Conservation (phyloP, 2,888 invertebrate genomes). For the Agrypnus murinus region DNA sequence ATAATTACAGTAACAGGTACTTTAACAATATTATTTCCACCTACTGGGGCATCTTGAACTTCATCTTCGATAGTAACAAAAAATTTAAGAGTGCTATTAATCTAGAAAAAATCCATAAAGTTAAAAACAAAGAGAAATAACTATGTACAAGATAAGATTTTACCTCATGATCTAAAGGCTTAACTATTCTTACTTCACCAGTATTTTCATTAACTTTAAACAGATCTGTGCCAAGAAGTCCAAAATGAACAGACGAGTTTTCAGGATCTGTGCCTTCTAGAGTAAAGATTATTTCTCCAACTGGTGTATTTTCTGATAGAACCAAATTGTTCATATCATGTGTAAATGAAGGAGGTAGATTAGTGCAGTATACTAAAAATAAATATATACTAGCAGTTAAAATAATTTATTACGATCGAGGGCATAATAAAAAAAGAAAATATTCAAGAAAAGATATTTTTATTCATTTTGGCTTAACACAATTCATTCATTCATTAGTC, state of each 20-base stretch:
- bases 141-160: neutral
- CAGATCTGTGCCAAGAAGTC: constrained; percentile 87
- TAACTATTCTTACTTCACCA: constrained; percentile 86
- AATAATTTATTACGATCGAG: neutral
- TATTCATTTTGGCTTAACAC: no score
- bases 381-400: neutral
- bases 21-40: constrained; percentile 81
- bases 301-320: constrained; percentile 85
- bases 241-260: constrained; percentile 81
- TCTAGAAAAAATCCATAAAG: constrained; percentile 72
- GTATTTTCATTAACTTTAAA: constrained; percentile 84
- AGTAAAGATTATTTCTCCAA: constrained; percentile 85
- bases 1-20: constrained; percentile 89
- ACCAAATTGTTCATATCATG: constrained; percentile 86
- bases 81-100: constrained; percentile 85
- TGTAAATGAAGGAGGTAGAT: constrained; percentile 83
- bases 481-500: no score
- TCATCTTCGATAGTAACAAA: constrained; percentile 88
- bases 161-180: constrained; percentile 89
- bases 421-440: no score
- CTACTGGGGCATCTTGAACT: constrained; percentile 74
- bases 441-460: no score
- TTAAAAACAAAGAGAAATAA: neutral
- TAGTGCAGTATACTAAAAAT: constrained; percentile 71
- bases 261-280: constrained; percentile 89